A percentile compares a stretch with the other conserved stretches of the same genome.
phyloP scores from a whole-genome alignment of 2,113 vertebrate species.

The Nothobranchius furzeri region DNA sequence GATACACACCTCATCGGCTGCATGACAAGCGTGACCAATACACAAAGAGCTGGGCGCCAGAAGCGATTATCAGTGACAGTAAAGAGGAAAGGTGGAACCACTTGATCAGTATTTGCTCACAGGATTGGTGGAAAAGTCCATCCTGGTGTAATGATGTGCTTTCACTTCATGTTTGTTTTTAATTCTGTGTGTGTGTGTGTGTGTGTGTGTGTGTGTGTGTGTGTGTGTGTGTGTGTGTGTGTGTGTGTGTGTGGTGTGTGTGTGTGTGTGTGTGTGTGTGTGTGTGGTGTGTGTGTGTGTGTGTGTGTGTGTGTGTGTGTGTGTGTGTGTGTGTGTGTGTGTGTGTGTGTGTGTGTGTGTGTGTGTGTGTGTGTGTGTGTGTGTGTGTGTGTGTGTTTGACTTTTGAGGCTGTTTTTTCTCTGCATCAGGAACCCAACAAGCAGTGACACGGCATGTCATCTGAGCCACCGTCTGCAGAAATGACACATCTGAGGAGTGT shows the following conservation, averaged over 20 bases:
- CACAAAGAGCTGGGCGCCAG: conserved; percentile 54
- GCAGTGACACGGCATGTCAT: conserved; percentile 52
- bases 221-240: conserved; percentile 24
- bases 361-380: conserved; percentile 24
- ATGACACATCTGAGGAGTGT: conserved; percentile 71
- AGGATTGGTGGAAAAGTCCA: conserved; percentile 22
- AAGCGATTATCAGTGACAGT: conserved; percentile 60
- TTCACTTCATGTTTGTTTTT: conserved; percentile 11
- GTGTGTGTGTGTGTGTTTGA: conserved; percentile 4
- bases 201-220: conserved; percentile 1
- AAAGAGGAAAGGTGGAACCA: conserved; percentile 57
- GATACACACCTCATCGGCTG: conserved; percentile 44
- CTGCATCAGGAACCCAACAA: conserved; percentile 34
- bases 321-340: conserved; percentile 24
- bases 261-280: conserved; percentile 18
- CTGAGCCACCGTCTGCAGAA: conserved; percentile 43
- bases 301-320: conserved; percentile 18
- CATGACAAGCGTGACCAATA: conserved; percentile 60
- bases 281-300: conserved; percentile 25
- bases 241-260: conserved; percentile 4
- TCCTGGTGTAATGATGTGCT: conserved; percentile 13
- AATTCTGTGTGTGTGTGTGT: conserved; percentile 12
- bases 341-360: conserved; percentile 27
- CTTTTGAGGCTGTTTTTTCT: conserved; percentile 39
- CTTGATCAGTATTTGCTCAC: conserved; percentile 14